A percentile compares a stretch with the other conserved stretches of the same genome.
Evolutionary conservation across 1,140 invertebrate genomes (phyloP).

Genomic region (Macrobrachium nipponense): DNA sequence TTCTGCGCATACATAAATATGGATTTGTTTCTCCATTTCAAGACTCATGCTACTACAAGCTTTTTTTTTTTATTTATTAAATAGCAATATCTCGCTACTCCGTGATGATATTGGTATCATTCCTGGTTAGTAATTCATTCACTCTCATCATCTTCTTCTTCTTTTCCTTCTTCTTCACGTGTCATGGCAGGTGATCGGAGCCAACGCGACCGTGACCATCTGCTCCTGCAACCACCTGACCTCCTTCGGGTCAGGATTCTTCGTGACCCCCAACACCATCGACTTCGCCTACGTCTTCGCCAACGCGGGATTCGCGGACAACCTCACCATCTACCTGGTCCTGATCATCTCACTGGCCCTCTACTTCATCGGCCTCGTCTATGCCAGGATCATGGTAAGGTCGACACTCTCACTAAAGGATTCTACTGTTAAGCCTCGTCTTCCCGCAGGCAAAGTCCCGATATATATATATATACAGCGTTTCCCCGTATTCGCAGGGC

Average conservation of each 20-base stretch:
- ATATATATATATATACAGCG: too few species aligned
- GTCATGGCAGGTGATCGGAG: slow-evolving; percentile 64
- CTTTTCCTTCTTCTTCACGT: not conserved
- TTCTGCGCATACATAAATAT: too few species aligned
- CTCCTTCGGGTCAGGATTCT: slow-evolving; percentile 73
- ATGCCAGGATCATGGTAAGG: slow-evolving; percentile 67
- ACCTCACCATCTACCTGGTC: slow-evolving; percentile 73
- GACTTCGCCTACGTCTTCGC: slow-evolving; percentile 74
- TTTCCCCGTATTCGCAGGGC: too few species aligned
- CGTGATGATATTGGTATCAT: not conserved
- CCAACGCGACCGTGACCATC: slow-evolving; percentile 67
- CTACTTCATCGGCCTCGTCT: slow-evolving; percentile 70
- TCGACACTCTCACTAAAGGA: not conserved
- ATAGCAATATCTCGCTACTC: too few species aligned
- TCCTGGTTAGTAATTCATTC: not conserved
- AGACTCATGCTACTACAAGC: too few species aligned
- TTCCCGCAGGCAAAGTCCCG: too few species aligned
- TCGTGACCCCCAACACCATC: slow-evolving; percentile 72
- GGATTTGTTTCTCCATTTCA: too few species aligned
- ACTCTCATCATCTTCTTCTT: not conserved
- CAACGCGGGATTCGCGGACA: slow-evolving; percentile 72
- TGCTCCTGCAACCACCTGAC: slow-evolving; percentile 73
- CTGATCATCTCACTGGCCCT: slow-evolving; percentile 70
- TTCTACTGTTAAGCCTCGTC: not conserved
- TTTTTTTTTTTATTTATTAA: too few species aligned